Base-by-base conservation (phyloP, 2,113 vertebrate species). In the Melozone crissalis region DNA sequence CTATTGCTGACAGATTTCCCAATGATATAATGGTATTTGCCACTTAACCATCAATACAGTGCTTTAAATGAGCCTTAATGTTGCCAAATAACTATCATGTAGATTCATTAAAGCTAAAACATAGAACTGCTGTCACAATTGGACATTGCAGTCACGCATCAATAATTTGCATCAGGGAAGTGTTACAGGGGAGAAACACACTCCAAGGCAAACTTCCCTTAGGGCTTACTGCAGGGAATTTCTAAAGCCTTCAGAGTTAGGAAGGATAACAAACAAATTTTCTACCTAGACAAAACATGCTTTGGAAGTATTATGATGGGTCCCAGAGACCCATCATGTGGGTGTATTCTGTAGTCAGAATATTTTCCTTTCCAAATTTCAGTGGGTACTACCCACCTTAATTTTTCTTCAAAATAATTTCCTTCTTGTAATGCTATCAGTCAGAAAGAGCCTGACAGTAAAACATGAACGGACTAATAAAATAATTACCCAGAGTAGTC, bases 91-190 rank as follows among this genome's bases (percentile, higher is more conserved):
- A 84, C 72, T 77, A 81, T 75, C 57, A 39, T n/a, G n/a, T 47
- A 75, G 41, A 52, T 96, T 93, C 87, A 87, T 93, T 95, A 93
- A 87, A 88, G 78, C 54, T 87, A 66, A 90, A 90, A 93, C 58
- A 67, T 5, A 81, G 59, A 59, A 91, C 71, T 62, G 46, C 16
- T 82, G 76, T 87, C 80, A 76, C 66, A 87, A 82, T 5, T 71
- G 76, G 62, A 95, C 57, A 93, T 8, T 39, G 66, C 58, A 74
- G 44, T 91, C 76, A 91, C 37, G 61, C 43, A 81, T 83, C 83
- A 83, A 27, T 52, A 83, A 88, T 94, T 87, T 87, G 61, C 49
- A 94, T 47, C 46, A 35, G 1, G 3, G 24, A 80, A 87, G 69
- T 17, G 15, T 84, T 92, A 87, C 12, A 24, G 37, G 31, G 41